phyloP scores from a whole-genome alignment of 2,888 invertebrate species.

The Muschampia plurimacula region DNA sequence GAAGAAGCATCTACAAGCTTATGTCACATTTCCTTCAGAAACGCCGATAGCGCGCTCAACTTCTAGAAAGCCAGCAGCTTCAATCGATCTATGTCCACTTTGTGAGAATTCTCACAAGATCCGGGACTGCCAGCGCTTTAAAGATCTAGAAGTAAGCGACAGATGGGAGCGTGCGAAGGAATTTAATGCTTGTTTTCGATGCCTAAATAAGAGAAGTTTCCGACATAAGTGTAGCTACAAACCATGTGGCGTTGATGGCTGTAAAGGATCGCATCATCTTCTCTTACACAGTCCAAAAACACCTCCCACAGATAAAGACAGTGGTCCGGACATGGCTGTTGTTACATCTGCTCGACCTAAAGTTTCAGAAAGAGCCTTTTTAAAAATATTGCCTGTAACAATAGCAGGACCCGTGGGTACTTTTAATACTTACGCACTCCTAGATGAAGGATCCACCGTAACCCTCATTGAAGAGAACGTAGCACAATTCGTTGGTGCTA shows the following conservation, averaged over 20 bases:
- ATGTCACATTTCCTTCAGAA: background rate
- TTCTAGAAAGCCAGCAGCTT: background rate
- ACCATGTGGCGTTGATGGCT: background rate
- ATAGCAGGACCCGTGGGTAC: background rate
- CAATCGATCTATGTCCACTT: background rate
- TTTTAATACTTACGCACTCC: background rate
- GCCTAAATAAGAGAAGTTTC: background rate
- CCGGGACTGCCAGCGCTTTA: background rate
- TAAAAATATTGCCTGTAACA: background rate
- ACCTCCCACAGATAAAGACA: background rate
- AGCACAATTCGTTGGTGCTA: background rate
- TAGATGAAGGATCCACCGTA: background rate
- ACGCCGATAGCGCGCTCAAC: background rate
- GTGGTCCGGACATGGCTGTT: background rate
- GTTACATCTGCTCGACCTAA: background rate
- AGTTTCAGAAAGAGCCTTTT: background rate
- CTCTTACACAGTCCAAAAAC: background rate
- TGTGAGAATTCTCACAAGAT: background rate
- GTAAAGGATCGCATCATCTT: background rate
- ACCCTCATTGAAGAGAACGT: background rate
- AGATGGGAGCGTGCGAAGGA: constrained; percentile 2
- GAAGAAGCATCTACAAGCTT: background rate
- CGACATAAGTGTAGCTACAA: background rate
- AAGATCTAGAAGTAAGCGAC: background rate
- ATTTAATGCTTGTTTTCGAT: background rate